Evolutionary conservation across 92 coral and sea anemone genomes (phyloP).

Genomic region (Epizoanthus rinbou): DNA sequence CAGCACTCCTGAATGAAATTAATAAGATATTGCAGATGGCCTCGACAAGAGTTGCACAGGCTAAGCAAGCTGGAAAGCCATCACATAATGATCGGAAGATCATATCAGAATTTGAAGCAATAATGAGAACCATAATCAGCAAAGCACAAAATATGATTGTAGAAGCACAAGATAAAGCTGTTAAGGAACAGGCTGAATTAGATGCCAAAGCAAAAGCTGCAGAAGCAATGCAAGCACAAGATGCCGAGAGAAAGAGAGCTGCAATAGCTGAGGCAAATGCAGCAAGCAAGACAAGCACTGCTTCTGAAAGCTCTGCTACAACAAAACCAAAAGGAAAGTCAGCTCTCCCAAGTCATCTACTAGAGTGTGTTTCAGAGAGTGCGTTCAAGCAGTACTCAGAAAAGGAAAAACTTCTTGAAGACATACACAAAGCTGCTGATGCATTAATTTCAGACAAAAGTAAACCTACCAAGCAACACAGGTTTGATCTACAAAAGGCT

Average conservation of each 20-base stretch:
- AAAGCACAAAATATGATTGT: conserved; percentile 57
- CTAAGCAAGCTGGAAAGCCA: conserved; percentile 50
- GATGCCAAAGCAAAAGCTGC: conserved; percentile 59
- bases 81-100: conserved; percentile 56
- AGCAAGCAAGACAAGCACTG: background rate
- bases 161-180: conserved; percentile 66
- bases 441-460: conserved; percentile 59
- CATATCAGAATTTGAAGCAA: conserved; percentile 52
- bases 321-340: conserved; percentile 33
- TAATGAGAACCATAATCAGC: conserved; percentile 53
- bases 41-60: conserved; percentile 47
- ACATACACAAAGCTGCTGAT: conserved; percentile 60
- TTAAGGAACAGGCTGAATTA: conserved; percentile 69
- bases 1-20: conserved; percentile 55
- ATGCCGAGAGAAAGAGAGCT: conserved; percentile 43
- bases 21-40: conserved; percentile 64
- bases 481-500: conserved; percentile 88
- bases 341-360: conserved; percentile 54
- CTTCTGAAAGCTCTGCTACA: conserved; percentile 22
- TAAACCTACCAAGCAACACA: conserved; percentile 62
- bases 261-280: conserved; percentile 7
- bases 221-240: conserved; percentile 51
- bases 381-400: conserved; percentile 78
- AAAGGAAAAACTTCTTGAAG: conserved; percentile 64
- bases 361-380: conserved; percentile 66